These are phyloP conservation scores for Gorsachius goisagi DNA, from an alignment of 2,113 vertebrate genomes.

Conservation along the genomic window DNA sequence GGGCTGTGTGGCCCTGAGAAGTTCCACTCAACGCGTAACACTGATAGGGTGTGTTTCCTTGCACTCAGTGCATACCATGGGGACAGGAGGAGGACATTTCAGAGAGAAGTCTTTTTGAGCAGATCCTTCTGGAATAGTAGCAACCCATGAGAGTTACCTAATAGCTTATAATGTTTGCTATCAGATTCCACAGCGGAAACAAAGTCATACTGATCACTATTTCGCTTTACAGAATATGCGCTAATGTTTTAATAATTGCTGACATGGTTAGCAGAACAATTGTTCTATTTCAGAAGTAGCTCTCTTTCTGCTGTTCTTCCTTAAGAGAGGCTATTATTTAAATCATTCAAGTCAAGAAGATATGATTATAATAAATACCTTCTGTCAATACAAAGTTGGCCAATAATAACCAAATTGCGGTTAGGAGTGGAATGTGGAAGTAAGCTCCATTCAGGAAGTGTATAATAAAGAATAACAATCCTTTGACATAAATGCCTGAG, in stretches of 20 bases:
- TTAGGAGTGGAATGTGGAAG: not conserved
- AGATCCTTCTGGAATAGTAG: not conserved
- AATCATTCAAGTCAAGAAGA: not conserved
- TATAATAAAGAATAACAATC: not conserved
- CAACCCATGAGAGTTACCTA: not conserved
- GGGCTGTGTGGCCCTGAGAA: not conserved
- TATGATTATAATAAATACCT: not conserved
- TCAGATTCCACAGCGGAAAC: not conserved
- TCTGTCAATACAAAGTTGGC: not conserved
- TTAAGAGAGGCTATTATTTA: not conserved
- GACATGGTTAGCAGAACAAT: not conserved
- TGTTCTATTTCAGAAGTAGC: not conserved
- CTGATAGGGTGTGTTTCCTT: not conserved
- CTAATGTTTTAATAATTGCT: not conserved
- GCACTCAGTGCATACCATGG: rapidly evolving
- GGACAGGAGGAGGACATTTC: not conserved
- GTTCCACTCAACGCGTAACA: not conserved
- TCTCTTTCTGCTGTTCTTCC: not conserved
- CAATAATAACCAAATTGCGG: not conserved
- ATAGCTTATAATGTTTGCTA: not conserved
- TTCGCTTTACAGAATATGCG: not conserved
- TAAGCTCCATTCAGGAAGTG: not conserved
- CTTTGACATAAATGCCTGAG: conserved; percentile 18
- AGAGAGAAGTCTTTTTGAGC: not conserved
- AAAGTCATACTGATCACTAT: not conserved